A percentile compares a stretch with the other conserved stretches of the same genome.
These are phyloP conservation scores for western clawed frog (Xenopus tropicalis) DNA, from an alignment of 2,113 vertebrate species.

Conservation along the genomic window DNA sequence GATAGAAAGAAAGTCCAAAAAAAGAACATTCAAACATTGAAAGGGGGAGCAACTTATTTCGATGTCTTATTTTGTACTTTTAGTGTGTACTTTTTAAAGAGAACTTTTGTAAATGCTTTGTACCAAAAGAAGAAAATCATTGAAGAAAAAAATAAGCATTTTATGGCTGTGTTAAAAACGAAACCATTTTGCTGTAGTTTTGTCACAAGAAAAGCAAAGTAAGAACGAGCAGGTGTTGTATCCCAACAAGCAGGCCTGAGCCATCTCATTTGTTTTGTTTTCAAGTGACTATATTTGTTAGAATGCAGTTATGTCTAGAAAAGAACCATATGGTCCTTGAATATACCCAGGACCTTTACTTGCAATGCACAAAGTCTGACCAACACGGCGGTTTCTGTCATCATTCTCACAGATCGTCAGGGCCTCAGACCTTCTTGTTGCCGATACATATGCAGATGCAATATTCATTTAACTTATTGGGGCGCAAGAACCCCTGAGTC, in stretches of 20 bases:
- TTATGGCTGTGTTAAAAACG: constrained; percentile 10
- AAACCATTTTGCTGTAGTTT: constrained; percentile 10
- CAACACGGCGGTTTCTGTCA: too few relatives aligned
- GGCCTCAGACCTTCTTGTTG: too few relatives aligned
- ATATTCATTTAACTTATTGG: not conserved
- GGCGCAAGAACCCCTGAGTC: not conserved
- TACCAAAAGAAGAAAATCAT: constrained; percentile 74
- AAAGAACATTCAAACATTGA: constrained; percentile 11
- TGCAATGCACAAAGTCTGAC: too few relatives aligned
- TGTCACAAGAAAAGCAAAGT: not conserved
- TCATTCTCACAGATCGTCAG: too few relatives aligned
- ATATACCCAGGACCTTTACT: too few relatives aligned
- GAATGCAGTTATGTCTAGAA: too few relatives aligned
- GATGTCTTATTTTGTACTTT: constrained; percentile 79
- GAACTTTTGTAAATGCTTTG: constrained; percentile 89
- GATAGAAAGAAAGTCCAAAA: constrained; percentile 70
- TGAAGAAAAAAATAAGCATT: constrained; percentile 51
- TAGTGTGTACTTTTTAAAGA: constrained; percentile 82
- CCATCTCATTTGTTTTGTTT: constrained; percentile 7
- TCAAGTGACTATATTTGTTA: too few relatives aligned
- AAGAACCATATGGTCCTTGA: too few relatives aligned
- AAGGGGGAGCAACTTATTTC: constrained; percentile 50
- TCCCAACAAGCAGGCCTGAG: constrained; percentile 26
- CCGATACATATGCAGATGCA: too few relatives aligned
- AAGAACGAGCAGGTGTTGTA: not conserved